These are phyloP conservation scores for Zaprionus inermis DNA, from an alignment of 1,140 invertebrate species.

Conservation along the genomic window DNA sequence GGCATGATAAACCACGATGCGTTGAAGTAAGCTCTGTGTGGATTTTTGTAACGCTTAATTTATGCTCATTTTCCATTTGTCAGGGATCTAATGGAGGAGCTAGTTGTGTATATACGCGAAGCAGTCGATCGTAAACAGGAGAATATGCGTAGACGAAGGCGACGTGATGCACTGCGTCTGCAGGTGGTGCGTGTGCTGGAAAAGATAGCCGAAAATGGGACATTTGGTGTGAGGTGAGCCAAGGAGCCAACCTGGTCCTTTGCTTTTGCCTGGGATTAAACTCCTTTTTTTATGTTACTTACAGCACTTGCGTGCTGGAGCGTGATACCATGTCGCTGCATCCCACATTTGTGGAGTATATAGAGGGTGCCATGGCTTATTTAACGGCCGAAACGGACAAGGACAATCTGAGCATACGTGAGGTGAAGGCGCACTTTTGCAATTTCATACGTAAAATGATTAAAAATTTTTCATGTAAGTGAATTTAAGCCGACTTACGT, in stretches of 20 bases:
- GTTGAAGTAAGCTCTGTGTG: constrained; percentile 90
- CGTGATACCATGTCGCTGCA: constrained; percentile 92
- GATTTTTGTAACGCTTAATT: constrained; percentile 1
- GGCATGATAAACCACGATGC: constrained; percentile 97
- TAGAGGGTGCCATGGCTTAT: constrained; percentile 96
- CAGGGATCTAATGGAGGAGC: constrained; percentile 98
- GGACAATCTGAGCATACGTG: constrained; percentile 90
- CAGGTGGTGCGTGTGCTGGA: constrained; percentile 96
- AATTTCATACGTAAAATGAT: constrained; percentile 97
- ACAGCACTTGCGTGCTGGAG: constrained; percentile 92
- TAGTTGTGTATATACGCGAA: constrained; percentile 95
- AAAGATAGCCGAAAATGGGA: constrained; percentile 95
- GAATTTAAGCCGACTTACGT: not conserved
- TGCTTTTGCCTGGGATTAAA: not conserved
- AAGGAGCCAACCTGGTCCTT: not conserved
- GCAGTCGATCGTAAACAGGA: constrained; percentile 99
- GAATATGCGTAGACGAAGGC: constrained; percentile 94
- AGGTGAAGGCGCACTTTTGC: constrained; percentile 97
- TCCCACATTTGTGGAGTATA: constrained; percentile 96
- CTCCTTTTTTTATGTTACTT: constrained; percentile 24
- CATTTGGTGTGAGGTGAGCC: constrained; percentile 94
- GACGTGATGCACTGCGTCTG: constrained; percentile 95
- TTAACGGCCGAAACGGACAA: constrained; percentile 96
- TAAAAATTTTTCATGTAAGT: constrained; percentile 94
- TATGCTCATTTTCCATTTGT: constrained; percentile 10